Base-by-base conservation (phyloP, 1,140 invertebrate genomes). In the Tribolium madens region DNA sequence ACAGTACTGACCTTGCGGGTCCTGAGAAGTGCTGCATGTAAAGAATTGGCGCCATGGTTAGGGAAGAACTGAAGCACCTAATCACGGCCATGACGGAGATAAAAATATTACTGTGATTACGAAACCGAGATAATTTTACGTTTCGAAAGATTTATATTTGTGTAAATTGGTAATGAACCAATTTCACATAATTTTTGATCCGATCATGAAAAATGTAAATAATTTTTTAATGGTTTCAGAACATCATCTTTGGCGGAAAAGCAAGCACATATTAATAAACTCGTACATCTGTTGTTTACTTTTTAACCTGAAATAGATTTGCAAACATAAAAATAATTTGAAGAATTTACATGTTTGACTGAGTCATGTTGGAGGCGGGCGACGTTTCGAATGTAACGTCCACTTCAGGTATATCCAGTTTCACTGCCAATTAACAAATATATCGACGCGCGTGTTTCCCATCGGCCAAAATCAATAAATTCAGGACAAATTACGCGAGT, bases 1-100 rank as follows among this genome's bases (percentile, higher is more conserved):
- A 81, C 64, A 91, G 83, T 17, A 91, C 87, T 21, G 88, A 84
- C 53, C 91, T 86, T 60, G 89, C 90, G 0, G 91, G 90, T 1
- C 90, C 86, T 80, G 86, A 87, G 50, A 84, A 82, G 74, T 85
- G 80, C 47, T 85, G 84, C 47, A 84, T 85, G 68, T 86, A 87
- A 10, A 87, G 79, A 36, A 84, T 84, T 7, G 83, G 82, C 26
- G 81, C 83, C 77, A 84, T 80, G 10, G 50, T 72, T 10, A 9
- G 9, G 36, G 36, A 42, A 42, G 7, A 33, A 64, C n/a, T 13
- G n/a, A 33, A 64, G n/a, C 18, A 64, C 3, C 12, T 13, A 42
- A 10, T 42, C 36, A 42, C 36, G 36, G n/a, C 36, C 36, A 33
- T 14, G 26, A 26, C 21, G 21, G 21, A 13, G 14, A 64, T 31